phyloP scores from a whole-genome alignment of 2,888 invertebrate genomes.

The Vanessa cardui region DNA sequence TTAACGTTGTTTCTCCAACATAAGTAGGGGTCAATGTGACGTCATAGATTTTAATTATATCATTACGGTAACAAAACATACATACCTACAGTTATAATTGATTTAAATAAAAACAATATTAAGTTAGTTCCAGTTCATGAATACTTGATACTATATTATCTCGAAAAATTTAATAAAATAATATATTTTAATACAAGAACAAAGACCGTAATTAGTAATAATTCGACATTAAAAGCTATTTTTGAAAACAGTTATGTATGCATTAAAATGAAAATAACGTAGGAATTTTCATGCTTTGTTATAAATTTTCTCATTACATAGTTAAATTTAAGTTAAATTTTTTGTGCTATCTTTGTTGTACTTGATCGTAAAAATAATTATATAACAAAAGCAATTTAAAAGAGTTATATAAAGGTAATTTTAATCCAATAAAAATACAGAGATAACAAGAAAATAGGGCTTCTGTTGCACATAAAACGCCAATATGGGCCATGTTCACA shows the following conservation, averaged over 20 bases:
- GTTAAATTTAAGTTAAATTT: neutral
- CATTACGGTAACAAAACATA: too few species aligned
- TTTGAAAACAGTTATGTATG: neutral
- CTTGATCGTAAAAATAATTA: too few species aligned
- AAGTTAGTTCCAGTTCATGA: too few species aligned
- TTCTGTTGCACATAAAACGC: conserved; percentile 18
- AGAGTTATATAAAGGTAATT: neutral
- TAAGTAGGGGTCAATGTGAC: too few species aligned
- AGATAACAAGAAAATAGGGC: conserved; percentile 31
- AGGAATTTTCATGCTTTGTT: neutral
- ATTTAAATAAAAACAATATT: too few species aligned
- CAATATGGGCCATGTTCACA: neutral
- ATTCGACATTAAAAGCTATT: neutral
- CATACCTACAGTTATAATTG: too few species aligned
- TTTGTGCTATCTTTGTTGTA: neutral
- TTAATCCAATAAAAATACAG: conserved; percentile 33
- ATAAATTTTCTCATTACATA: neutral
- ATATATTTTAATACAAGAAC: too few species aligned
- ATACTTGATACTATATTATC: too few species aligned
- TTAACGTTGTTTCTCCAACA: too few species aligned
- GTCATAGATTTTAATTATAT: too few species aligned
- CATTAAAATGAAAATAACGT: neutral
- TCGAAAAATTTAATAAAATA: too few species aligned
- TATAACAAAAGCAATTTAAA: neutral
- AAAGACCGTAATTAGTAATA: too few species aligned